phyloP scores from a whole-genome alignment of 2,797 vertebrate species.

The Prionace glauca region DNA sequence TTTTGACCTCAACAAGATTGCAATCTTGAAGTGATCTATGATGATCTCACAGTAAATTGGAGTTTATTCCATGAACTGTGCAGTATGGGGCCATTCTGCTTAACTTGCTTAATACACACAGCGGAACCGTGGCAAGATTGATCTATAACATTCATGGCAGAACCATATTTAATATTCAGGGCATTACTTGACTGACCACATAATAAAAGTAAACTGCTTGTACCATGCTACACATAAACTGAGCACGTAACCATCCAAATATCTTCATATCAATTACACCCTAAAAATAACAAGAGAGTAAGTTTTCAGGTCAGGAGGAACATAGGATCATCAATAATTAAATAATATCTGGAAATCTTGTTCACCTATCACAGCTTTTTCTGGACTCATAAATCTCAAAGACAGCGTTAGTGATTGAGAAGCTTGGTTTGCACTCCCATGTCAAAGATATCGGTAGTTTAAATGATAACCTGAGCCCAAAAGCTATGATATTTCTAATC shows the following conservation, averaged over 20 bases:
- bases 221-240: neutral
- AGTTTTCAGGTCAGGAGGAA: neutral
- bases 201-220: slow-evolving; percentile 4
- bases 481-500: too few species aligned
- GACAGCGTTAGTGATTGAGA: neutral
- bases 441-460: neutral
- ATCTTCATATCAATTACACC: neutral
- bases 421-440: neutral
- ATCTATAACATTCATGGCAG: neutral
- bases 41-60: neutral
- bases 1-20: neutral
- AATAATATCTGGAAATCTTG: neutral
- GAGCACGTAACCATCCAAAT: neutral
- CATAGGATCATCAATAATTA: neutral
- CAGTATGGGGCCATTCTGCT: neutral
- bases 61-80: neutral
- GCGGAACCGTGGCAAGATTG: neutral
- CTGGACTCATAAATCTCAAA: neutral
- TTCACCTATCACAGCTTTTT: neutral
- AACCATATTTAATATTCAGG: neutral
- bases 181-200: neutral
- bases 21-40: neutral
- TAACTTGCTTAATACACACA: neutral
- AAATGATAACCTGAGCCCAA: neutral
- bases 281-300: neutral